Conservation (phyloP, 2,797 vertebrate genomes). For the Scarus forsteni region DNA sequence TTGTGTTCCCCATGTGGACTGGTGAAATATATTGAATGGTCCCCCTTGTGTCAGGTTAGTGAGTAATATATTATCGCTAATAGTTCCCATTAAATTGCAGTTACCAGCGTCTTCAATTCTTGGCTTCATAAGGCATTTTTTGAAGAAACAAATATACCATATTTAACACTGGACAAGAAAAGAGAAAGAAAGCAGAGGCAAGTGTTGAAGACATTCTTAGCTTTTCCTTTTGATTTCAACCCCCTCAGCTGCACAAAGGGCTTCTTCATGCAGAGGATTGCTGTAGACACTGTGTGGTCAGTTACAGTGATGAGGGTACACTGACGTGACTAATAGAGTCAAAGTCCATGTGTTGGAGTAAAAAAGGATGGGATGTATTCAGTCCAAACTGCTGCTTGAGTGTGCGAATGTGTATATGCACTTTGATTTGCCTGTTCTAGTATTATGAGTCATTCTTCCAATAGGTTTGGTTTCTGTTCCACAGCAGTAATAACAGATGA, state of each 20-base stretch:
- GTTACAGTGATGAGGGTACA: slow-evolving; percentile 37
- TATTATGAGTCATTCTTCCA: slow-evolving; percentile 44
- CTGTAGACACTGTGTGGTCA: slow-evolving; percentile 37
- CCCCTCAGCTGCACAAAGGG: slow-evolving; percentile 41
- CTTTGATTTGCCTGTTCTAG: slow-evolving; percentile 6
- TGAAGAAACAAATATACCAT: slow-evolving; percentile 20
- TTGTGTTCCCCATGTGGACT: too few species aligned
- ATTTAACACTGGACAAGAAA: slow-evolving; percentile 27
- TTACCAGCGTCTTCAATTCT: too few species aligned
- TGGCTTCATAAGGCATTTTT: slow-evolving; percentile 5
- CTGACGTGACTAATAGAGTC: slow-evolving; percentile 43
- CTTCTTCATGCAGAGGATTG: slow-evolving; percentile 33
- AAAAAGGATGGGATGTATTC: slow-evolving; percentile 39
- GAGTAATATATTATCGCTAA: too few species aligned
- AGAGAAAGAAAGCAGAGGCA: slow-evolving; percentile 27
- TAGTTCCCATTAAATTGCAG: too few species aligned
- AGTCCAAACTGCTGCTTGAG: slow-evolving; percentile 29
- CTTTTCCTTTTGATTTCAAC: slow-evolving; percentile 53
- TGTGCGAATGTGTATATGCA: slow-evolving; percentile 9
- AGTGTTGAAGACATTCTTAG: slow-evolving; percentile 35
- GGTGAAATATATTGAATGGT: too few species aligned
- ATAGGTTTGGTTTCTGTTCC: slow-evolving; percentile 19
- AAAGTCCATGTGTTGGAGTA: slow-evolving; percentile 37
- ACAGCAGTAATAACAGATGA: slow-evolving; percentile 2
- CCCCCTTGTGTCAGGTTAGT: too few species aligned